These are phyloP conservation scores for Tetrax tetrax DNA, from an alignment of 2,113 vertebrate species.

Conservation along the genomic window DNA sequence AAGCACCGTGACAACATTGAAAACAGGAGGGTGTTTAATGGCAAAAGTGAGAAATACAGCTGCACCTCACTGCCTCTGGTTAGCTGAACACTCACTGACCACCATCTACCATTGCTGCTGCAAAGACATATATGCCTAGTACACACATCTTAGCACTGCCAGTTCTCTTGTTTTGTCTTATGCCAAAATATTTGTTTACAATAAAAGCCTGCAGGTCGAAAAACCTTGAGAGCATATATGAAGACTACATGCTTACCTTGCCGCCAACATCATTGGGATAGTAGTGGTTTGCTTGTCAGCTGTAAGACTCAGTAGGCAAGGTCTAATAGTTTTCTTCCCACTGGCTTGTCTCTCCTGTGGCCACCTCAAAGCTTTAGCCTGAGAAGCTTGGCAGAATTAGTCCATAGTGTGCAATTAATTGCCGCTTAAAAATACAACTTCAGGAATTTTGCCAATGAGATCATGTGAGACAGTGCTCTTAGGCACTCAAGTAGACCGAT, in stretches of 20 bases:
- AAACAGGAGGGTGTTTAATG: background rate
- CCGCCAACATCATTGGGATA: background rate
- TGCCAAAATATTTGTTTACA: background rate
- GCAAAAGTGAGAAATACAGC: background rate
- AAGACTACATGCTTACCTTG: background rate
- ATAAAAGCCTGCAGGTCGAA: background rate
- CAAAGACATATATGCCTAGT: background rate
- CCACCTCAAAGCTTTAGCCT: background rate
- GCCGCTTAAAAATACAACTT: background rate
- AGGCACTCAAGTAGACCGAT: background rate
- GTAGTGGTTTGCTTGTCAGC: background rate
- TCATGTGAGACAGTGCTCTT: background rate
- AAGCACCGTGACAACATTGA: background rate
- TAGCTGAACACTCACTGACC: background rate
- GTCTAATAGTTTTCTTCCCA: background rate
- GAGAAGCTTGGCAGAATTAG: background rate
- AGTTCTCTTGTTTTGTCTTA: background rate
- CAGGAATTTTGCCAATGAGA: background rate
- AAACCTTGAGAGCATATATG: background rate
- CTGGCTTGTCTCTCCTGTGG: background rate
- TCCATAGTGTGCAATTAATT: background rate
- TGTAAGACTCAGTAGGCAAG: background rate
- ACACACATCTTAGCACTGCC: accelerated
- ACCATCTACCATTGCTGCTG: accelerated
- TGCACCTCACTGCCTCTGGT: background rate